phyloP scores from a whole-genome alignment of 2,113 vertebrate species.

The Rhineura floridana region DNA sequence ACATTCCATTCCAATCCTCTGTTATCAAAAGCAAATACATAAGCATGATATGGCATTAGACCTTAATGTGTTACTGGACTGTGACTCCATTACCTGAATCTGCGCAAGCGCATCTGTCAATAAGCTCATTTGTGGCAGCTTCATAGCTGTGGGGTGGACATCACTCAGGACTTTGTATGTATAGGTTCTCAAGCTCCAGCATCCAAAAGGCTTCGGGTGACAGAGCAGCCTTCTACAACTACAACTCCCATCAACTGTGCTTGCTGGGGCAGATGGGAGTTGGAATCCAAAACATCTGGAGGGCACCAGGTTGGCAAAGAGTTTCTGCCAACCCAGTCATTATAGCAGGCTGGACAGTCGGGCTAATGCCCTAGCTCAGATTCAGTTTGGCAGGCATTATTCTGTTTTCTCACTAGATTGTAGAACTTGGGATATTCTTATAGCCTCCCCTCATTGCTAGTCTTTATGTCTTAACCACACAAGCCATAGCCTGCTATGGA shows the following conservation, averaged over 20 bases:
- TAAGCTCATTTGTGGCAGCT: neutral
- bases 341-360: neutral
- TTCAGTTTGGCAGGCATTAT: neutral
- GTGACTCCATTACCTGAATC: neutral
- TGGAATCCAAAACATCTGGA: too few species aligned
- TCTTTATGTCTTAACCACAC: neutral
- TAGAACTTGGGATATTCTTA: neutral
- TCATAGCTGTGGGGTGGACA: neutral
- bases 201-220: too few species aligned
- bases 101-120: neutral
- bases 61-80: neutral
- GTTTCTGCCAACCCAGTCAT: neutral
- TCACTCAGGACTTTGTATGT: neutral
- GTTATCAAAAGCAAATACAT: neutral
- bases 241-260: too few species aligned
- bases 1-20: neutral
- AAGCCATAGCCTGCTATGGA: neutral
- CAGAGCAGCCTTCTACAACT: too few species aligned
- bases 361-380: neutral
- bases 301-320: neutral
- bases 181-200: neutral
- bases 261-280: too few species aligned
- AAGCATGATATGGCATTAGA: neutral
- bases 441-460: neutral
- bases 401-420: neutral